Evolutionary conservation across 2,888 invertebrate genomes (phyloP).

Genomic region (Crepidodera aurea): DNA sequence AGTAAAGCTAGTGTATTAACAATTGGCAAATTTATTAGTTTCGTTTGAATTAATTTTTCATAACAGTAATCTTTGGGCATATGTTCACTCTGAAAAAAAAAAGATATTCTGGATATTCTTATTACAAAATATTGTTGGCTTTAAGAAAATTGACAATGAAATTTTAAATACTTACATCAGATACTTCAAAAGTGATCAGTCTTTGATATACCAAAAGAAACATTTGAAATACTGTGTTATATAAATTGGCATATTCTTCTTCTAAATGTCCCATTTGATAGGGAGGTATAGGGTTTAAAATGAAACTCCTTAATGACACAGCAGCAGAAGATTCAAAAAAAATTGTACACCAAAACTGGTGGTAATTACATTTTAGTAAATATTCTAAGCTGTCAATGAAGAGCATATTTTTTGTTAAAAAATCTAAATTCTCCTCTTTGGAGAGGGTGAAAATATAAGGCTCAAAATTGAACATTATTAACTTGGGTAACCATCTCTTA

Average conservation of each 20-base stretch:
- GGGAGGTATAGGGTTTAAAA: constrained; percentile 55
- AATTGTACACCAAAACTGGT: constrained; percentile 60
- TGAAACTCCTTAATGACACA: constrained; percentile 53
- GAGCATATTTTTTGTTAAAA: constrained; percentile 49
- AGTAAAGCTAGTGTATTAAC: constrained; percentile 52
- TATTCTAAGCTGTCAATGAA: constrained; percentile 54
- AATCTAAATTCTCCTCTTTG: constrained; percentile 51
- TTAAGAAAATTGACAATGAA: neutral
- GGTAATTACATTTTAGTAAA: constrained; percentile 55
- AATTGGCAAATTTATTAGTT: constrained; percentile 54
- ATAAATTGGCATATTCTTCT: constrained; percentile 62
- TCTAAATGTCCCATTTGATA: constrained; percentile 58
- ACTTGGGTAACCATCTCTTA: constrained; percentile 54
- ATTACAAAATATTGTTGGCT: no score
- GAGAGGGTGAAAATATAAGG: constrained; percentile 51
- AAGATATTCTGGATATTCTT: no score
- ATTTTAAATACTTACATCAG: neutral
- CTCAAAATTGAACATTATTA: constrained; percentile 48
- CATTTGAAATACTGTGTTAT: constrained; percentile 68
- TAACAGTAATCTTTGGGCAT: constrained; percentile 51
- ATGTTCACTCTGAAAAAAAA: constrained; percentile 54
- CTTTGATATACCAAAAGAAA: constrained; percentile 78
- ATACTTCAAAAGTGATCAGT: constrained; percentile 65
- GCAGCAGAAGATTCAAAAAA: constrained; percentile 52
- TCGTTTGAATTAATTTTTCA: constrained; percentile 51